phyloP scores from a whole-genome alignment of 2,888 invertebrate species.

The Notodromas monacha region DNA sequence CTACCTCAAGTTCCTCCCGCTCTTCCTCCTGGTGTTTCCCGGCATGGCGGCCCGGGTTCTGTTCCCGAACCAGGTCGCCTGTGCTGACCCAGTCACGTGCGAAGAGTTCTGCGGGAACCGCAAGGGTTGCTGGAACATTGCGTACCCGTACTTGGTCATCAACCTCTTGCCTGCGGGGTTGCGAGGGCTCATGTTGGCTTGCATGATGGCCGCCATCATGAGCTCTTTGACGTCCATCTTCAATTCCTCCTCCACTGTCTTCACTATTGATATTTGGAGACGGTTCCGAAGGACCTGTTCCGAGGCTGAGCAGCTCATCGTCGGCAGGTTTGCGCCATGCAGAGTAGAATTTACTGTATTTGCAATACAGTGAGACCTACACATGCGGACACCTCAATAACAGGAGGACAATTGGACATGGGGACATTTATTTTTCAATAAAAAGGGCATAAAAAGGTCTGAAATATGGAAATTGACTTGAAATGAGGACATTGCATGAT shows the following conservation, averaged over 20 bases:
- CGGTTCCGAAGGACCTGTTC: slow-evolving; percentile 15
- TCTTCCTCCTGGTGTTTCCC: slow-evolving; percentile 19
- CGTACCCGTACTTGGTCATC: slow-evolving; percentile 19
- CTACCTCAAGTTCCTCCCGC: slow-evolving; percentile 19
- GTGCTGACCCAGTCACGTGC: slow-evolving; percentile 17
- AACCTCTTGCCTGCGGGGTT: slow-evolving; percentile 17
- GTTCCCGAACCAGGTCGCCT: slow-evolving; percentile 19
- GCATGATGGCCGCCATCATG: slow-evolving; percentile 21
- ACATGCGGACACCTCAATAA: too few relatives aligned
- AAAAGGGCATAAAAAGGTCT: too few relatives aligned
- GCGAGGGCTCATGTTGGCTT: slow-evolving; percentile 20
- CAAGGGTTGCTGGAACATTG: slow-evolving; percentile 19
- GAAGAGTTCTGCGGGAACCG: slow-evolving; percentile 15
- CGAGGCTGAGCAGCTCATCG: slow-evolving; percentile 18
- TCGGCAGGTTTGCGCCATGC: slow-evolving; percentile 15
- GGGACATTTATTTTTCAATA: too few relatives aligned
- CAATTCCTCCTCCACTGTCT: slow-evolving; percentile 19
- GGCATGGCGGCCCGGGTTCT: slow-evolving; percentile 20
- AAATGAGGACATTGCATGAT: too few relatives aligned
- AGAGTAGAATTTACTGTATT: not conserved
- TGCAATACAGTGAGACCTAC: too few relatives aligned
- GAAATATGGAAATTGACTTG: too few relatives aligned
- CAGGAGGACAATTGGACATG: too few relatives aligned
- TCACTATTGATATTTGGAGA: slow-evolving; percentile 20
- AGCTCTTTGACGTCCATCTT: slow-evolving; percentile 20